Base-by-base conservation (phyloP, 2,113 vertebrate genomes). In the Eupsittula cactorum region DNA sequence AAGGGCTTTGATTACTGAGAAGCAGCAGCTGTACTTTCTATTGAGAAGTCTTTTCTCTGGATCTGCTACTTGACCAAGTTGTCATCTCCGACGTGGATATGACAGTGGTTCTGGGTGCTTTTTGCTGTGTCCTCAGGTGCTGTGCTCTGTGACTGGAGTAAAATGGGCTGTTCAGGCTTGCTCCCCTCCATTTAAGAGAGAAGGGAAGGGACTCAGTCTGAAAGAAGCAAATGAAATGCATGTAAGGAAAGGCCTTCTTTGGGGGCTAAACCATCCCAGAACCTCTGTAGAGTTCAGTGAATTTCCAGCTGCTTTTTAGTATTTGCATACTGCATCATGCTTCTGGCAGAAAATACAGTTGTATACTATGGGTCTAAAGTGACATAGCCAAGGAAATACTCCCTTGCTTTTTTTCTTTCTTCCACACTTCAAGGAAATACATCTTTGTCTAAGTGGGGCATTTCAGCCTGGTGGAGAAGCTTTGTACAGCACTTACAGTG, bases 121-220 rank as follows among this genome's bases (percentile, higher is more conserved):
- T 23, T 47, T 60, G 35, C 42, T 3, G 1, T 41, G 46, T 20
- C n/a, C 7, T 42, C 5, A 1, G 35, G 31, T 35, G 50, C 42
- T 71, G 13, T 23, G 60, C 27, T 9, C 44, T 14, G 44, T 11
- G 27, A 9, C 53, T 20, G 35, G 47, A 31, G 35, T 52, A 25
- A 46, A 13, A 31, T 16, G 33, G 15, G 9, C 67, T 39, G 33
- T 6, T 5, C 0, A 1, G 46, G 8, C 31, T 73, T 44, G 49
- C 8, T 67, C 16, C 7, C 4, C 7, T 65, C 19, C 2, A 0
- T 7, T n/a, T 49, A 4, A 52, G 37, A 37, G 44, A 19, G 47
- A 11, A 18, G 33, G n/a, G 41, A 74, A 11, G 11, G 20, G 15
- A 21, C 50, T 60, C 49, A 35, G 25, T 28, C 20, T 52, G 76